Conservation (phyloP, 2,888 invertebrate genomes). For the Thyatira batis region DNA sequence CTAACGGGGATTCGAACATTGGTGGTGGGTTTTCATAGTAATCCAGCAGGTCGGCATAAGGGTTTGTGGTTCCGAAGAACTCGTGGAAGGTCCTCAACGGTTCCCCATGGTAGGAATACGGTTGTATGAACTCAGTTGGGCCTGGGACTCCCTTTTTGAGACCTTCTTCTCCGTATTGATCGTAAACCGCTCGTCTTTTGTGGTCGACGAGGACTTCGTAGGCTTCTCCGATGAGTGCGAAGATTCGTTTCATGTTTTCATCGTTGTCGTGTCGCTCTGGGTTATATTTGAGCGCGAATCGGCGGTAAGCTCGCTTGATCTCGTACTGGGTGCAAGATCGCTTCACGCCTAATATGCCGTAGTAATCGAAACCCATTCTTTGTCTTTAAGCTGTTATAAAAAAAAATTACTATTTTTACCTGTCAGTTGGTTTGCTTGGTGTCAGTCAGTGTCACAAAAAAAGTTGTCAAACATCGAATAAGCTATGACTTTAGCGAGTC, state of each 20-base stretch:
- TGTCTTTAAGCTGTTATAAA: background rate
- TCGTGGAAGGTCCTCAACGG: conserved; percentile 87
- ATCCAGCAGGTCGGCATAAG: conserved; percentile 89
- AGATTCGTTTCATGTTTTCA: conserved; percentile 77
- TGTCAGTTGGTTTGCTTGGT: too few relatives aligned
- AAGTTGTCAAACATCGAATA: too few relatives aligned
- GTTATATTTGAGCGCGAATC: conserved; percentile 82
- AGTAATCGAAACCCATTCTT: conserved; percentile 88
- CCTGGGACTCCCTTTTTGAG: conserved; percentile 90
- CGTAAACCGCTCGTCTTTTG: conserved; percentile 88
- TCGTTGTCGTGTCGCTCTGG: conserved; percentile 79
- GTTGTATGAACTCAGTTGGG: conserved; percentile 84
- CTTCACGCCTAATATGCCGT: conserved; percentile 87
- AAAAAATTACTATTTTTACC: too few relatives aligned
- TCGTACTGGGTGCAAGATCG: conserved; percentile 85
- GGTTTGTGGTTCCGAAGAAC: conserved; percentile 92
- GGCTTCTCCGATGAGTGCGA: conserved; percentile 87
- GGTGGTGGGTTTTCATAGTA: conserved; percentile 84
- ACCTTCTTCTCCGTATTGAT: conserved; percentile 94
- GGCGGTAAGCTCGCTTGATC: conserved; percentile 86
- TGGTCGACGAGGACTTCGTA: conserved; percentile 89
- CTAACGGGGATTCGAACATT: conserved; percentile 83
- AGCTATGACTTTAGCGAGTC: too few relatives aligned
- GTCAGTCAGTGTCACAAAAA: too few relatives aligned
- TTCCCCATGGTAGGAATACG: conserved; percentile 92